Evolutionary conservation across 2,888 invertebrate species (phyloP).

Genomic region (Drosophila yooni): DNA sequence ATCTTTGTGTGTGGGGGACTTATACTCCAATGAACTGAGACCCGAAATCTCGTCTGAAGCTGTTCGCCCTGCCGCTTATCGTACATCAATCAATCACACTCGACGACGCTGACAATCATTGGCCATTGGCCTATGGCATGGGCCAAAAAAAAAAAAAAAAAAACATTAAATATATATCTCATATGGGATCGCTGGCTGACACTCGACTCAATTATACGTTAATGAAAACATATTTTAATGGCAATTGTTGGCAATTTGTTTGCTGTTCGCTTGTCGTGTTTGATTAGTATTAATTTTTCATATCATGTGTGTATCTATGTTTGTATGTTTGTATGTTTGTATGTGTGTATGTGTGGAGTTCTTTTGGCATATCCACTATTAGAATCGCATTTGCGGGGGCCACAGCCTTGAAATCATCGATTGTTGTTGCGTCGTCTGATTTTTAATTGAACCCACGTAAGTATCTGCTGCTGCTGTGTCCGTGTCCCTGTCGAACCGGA

Average conservation of each 20-base stretch:
- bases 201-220: constrained; percentile 60
- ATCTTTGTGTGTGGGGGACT: constrained; percentile 30
- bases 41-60: constrained; percentile 20
- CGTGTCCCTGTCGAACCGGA: constrained; percentile 46
- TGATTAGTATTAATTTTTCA: constrained; percentile 36
- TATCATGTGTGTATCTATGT: constrained; percentile 10
- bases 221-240: constrained; percentile 67
- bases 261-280: constrained; percentile 39
- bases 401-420: constrained; percentile 62
- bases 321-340: background rate
- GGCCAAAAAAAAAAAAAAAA: constrained; percentile 17
- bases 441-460: constrained; percentile 45
- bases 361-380: constrained; percentile 20
- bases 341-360: constrained; percentile 17
- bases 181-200: constrained; percentile 12
- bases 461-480: constrained; percentile 12
- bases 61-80: constrained; percentile 59
- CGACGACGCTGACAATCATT: constrained; percentile 56
- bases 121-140: constrained; percentile 49
- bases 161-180: background rate
- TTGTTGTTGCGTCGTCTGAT: constrained; percentile 30
- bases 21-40: constrained; percentile 48
- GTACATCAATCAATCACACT: constrained; percentile 71
- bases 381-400: constrained; percentile 35
- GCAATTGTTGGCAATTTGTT: constrained; percentile 67